Percentiles rank a stretch among this genome's conserved stretches.
Conservation (phyloP, 2,797 vertebrate genomes). For the Alectoris magna region DNA sequence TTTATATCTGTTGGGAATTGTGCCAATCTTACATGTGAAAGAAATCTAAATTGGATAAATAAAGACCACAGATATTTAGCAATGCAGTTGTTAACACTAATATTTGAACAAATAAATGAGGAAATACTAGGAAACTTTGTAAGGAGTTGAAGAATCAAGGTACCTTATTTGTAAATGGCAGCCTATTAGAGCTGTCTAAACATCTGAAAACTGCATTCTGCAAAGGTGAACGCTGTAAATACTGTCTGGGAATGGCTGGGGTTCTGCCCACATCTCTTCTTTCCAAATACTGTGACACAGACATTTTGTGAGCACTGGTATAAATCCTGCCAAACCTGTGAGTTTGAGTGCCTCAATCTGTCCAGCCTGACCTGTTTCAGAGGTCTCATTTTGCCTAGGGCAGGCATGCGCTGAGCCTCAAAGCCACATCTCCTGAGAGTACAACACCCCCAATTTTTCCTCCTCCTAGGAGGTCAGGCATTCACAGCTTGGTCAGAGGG, state of each 20-base stretch:
- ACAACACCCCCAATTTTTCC: rapidly evolving
- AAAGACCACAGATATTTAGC: background rate
- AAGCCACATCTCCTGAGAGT: background rate
- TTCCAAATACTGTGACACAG: background rate
- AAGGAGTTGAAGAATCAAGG: background rate
- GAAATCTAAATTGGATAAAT: background rate
- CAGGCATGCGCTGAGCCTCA: rapidly evolving
- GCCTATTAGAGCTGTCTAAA: background rate
- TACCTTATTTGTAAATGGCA: background rate
- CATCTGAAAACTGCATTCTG: background rate
- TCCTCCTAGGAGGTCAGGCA: background rate
- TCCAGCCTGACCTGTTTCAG: background rate
- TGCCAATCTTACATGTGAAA: background rate
- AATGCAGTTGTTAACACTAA: background rate
- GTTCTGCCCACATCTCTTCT: background rate
- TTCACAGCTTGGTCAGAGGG: rapidly evolving
- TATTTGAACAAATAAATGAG: slow-evolving; percentile 19
- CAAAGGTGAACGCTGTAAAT: background rate
- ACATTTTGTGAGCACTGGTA: background rate
- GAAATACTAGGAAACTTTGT: background rate
- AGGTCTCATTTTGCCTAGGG: background rate
- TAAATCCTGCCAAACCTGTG: background rate
- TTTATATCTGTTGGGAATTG: background rate
- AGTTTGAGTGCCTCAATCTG: background rate
- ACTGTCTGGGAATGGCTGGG: background rate